phyloP scores from a whole-genome alignment of 1,140 invertebrate species.

The Paracyclopina nana region DNA sequence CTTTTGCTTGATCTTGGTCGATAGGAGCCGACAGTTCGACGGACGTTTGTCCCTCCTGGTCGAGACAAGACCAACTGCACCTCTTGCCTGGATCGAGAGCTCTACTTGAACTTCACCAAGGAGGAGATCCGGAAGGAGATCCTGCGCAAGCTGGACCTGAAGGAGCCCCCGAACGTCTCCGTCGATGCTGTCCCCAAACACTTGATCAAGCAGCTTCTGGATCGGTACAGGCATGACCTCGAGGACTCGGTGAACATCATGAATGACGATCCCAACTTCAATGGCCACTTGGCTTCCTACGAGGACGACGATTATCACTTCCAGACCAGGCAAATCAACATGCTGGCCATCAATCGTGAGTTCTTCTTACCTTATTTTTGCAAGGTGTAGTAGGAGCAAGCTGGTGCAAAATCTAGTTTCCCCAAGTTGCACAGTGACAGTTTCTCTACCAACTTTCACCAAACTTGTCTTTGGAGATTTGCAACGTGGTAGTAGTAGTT shows the following conservation, averaged over 20 bases:
- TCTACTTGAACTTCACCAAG: neutral
- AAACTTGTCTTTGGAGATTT: too few relatives aligned
- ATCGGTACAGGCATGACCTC: neutral
- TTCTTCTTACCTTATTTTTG: neutral
- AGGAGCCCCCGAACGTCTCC: neutral
- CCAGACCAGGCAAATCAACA: constrained; percentile 1
- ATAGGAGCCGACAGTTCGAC: too few relatives aligned
- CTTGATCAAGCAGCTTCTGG: neutral
- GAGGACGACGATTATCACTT: neutral
- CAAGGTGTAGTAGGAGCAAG: neutral
- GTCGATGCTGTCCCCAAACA: neutral
- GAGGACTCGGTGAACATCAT: too few relatives aligned
- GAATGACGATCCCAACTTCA: neutral
- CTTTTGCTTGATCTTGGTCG: too few relatives aligned
- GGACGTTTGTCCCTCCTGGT: too few relatives aligned
- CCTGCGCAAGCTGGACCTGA: neutral
- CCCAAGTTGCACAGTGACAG: too few relatives aligned
- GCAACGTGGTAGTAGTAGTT: too few relatives aligned
- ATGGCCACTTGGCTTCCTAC: neutral
- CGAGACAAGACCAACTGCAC: neutral
- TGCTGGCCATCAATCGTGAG: neutral
- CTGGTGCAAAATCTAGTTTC: too few relatives aligned
- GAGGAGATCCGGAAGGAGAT: neutral
- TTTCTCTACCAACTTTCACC: too few relatives aligned
- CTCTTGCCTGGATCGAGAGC: constrained; percentile 1